These are phyloP conservation scores for Nymphalis urticae DNA, from an alignment of 2,888 invertebrate genomes.

Conservation along the genomic window DNA sequence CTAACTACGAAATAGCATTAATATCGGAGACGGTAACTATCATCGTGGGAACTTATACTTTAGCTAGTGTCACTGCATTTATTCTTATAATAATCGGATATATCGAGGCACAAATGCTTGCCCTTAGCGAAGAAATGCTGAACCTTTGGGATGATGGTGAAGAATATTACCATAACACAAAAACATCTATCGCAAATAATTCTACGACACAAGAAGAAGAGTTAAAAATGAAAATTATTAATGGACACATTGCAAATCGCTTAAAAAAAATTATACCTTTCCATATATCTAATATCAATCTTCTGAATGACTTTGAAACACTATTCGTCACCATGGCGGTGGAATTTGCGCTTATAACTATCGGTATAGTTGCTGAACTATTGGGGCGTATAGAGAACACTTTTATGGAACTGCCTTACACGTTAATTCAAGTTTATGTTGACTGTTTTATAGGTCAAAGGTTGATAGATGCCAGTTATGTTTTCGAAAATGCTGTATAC, in stretches of 20 bases:
- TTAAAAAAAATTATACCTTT: constrained; percentile 47
- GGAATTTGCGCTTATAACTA: constrained; percentile 51
- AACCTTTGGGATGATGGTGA: constrained; percentile 53
- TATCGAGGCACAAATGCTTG: constrained; percentile 56
- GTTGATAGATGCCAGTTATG: constrained; percentile 52
- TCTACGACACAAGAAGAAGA: neutral
- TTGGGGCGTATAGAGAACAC: constrained; percentile 58
- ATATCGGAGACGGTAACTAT: constrained; percentile 40
- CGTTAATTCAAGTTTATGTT: constrained; percentile 51
- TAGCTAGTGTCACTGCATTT: constrained; percentile 51
- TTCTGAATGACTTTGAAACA: constrained; percentile 47
- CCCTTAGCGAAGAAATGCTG: constrained; percentile 53
- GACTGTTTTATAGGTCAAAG: constrained; percentile 58
- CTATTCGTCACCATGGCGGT: constrained; percentile 51
- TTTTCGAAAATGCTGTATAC: constrained; percentile 55
- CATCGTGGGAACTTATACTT: constrained; percentile 45
- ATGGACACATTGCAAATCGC: constrained; percentile 45
- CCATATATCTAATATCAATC: constrained; percentile 48
- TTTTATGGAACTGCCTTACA: constrained; percentile 50
- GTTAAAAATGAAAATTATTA: constrained; percentile 39
- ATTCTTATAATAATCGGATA: constrained; percentile 55
- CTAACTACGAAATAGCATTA: constrained; percentile 56
- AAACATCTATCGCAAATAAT: constrained; percentile 7
- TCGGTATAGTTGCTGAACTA: constrained; percentile 48
- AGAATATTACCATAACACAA: constrained; percentile 25